Evolutionary conservation across 30 jellyfish, hydroid and myxozoan species (phyloP).

Genomic region (Turritopsis dohrnii): DNA sequence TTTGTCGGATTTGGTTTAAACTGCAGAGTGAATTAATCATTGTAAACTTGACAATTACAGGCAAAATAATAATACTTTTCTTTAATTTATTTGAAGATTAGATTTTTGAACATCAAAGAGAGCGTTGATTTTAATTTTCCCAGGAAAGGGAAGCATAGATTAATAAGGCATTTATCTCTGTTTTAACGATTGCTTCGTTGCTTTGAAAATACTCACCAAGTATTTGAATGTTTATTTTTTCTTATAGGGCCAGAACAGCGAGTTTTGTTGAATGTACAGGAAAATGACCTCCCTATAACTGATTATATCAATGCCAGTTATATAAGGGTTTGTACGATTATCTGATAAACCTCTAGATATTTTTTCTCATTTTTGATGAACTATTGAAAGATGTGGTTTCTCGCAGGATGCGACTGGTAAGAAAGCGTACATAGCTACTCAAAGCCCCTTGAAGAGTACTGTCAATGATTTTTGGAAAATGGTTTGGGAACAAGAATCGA

Average conservation of each 20-base stretch:
- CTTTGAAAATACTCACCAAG: neutral
- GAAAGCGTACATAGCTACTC: slow-evolving; percentile 40
- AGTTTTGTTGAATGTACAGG: slow-evolving; percentile 19
- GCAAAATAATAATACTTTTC: no score
- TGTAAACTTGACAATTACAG: no score
- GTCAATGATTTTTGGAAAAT: slow-evolving; percentile 65
- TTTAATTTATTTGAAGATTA: no score
- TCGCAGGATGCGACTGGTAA: slow-evolving; percentile 15
- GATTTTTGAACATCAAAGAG: no score
- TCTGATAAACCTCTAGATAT: neutral
- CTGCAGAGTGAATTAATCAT: no score
- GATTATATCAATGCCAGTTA: slow-evolving; percentile 66
- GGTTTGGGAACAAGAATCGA: slow-evolving; percentile 48
- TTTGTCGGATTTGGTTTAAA: no score
- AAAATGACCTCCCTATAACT: slow-evolving; percentile 28
- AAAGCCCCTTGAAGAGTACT: slow-evolving; percentile 50
- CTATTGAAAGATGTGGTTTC: neutral
- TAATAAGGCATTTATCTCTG: no score
- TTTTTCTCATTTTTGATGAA: neutral
- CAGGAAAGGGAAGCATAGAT: no score
- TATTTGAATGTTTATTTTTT: slow-evolving; percentile 3
- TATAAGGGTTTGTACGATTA: slow-evolving; percentile 39
- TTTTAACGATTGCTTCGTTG: no score
- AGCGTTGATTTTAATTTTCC: no score
- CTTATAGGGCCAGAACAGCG: slow-evolving; percentile 58